Conservation (phyloP, 2,113 vertebrate genomes). For the Caloenas nicobarica region DNA sequence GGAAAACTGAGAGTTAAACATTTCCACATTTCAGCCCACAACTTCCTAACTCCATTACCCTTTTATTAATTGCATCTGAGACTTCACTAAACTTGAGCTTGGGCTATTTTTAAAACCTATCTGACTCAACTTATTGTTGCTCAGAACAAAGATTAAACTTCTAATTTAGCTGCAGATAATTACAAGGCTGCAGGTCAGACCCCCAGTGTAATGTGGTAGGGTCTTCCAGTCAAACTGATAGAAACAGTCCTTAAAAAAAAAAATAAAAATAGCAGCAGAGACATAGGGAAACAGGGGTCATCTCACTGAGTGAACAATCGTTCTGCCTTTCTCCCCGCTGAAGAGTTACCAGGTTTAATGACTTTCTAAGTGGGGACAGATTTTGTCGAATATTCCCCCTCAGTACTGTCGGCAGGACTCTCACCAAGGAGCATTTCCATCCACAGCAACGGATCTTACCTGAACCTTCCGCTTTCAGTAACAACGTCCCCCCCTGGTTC, state of each 20-base stretch:
- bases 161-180: slow-evolving; percentile 73
- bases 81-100: slow-evolving; percentile 60
- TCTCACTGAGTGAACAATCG: neutral
- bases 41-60: slow-evolving; percentile 62
- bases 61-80: slow-evolving; percentile 65
- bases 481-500: neutral
- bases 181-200: slow-evolving; percentile 57
- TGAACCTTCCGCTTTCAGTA: neutral
- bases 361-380: neutral
- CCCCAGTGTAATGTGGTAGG: slow-evolving; percentile 3
- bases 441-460: neutral
- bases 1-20: slow-evolving; percentile 23
- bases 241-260: neutral
- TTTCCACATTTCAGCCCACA: slow-evolving; percentile 36
- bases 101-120: slow-evolving; percentile 71
- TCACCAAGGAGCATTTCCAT: neutral
- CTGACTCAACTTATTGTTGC: slow-evolving; percentile 64
- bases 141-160: slow-evolving; percentile 69
- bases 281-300: neutral
- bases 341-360: neutral
- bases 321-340: neutral
- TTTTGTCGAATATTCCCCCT: neutral
- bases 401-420: neutral
- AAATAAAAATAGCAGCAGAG: neutral
- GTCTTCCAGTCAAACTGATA: slow-evolving; percentile 15